Evolutionary conservation across 2,888 invertebrate genomes (phyloP).

Genomic region (Apodemia zela): DNA sequence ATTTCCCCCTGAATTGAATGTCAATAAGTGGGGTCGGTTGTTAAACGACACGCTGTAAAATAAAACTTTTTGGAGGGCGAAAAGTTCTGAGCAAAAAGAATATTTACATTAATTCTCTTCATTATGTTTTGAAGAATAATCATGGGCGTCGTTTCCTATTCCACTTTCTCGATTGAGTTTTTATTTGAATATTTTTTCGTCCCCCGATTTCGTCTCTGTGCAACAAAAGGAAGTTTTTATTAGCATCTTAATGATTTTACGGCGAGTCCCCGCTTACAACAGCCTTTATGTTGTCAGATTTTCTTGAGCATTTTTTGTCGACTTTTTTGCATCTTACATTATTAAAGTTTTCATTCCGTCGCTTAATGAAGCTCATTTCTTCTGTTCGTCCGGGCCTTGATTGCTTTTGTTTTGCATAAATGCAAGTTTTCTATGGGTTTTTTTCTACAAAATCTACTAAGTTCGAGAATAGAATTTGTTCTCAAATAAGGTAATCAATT

Average conservation of each 20-base stretch:
- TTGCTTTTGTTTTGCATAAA: slow-evolving; percentile 81
- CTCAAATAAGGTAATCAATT: slow-evolving; percentile 61
- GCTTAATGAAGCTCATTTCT: slow-evolving; percentile 81
- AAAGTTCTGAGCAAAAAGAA: slow-evolving; percentile 76
- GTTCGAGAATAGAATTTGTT: slow-evolving; percentile 67
- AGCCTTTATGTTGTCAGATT: slow-evolving; percentile 81
- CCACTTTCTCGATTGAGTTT: slow-evolving; percentile 77
- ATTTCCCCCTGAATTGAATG: slow-evolving; percentile 80
- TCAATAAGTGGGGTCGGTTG: slow-evolving; percentile 79
- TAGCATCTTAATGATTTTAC: slow-evolving; percentile 82
- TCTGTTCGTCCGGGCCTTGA: slow-evolving; percentile 77
- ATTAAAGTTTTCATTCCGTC: slow-evolving; percentile 80
- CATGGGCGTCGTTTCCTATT: slow-evolving; percentile 73
- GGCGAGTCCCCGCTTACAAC: slow-evolving; percentile 79
- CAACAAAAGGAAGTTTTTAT: slow-evolving; percentile 81
- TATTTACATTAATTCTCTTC: slow-evolving; percentile 82
- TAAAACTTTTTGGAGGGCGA: slow-evolving; percentile 79
- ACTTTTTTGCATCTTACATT: slow-evolving; percentile 80
- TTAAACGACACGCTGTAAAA: slow-evolving; percentile 78
- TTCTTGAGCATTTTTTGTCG: slow-evolving; percentile 80
- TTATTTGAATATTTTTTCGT: slow-evolving; percentile 79
- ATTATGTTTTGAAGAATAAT: slow-evolving; percentile 82
- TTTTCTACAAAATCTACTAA: slow-evolving; percentile 68
- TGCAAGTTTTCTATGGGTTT: slow-evolving; percentile 78
- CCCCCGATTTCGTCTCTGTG: slow-evolving; percentile 70